These are phyloP conservation scores for Cheiracanthium punctorium DNA, from an alignment of 2,888 invertebrate genomes.

Conservation along the genomic window DNA sequence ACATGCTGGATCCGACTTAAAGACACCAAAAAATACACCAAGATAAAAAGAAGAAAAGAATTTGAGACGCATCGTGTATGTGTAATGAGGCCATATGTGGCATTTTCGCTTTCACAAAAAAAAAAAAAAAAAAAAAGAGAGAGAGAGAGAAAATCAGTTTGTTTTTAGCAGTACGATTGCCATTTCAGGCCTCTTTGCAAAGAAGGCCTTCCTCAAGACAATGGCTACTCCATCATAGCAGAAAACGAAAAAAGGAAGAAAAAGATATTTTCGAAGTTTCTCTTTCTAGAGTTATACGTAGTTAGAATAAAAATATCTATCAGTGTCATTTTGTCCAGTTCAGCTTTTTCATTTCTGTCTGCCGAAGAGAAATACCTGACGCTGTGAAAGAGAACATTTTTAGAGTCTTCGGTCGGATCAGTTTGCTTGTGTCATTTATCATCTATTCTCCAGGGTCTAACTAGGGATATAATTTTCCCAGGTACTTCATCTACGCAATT, in stretches of 20 bases:
- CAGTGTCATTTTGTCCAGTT: conserved; percentile 20
- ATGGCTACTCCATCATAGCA: conserved; percentile 42
- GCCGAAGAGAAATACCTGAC: neutral
- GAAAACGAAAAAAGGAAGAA: conserved; percentile 34
- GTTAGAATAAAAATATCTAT: conserved; percentile 52
- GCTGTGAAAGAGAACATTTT: neutral
- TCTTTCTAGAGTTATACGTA: conserved; percentile 2
- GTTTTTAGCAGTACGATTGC: conserved; percentile 19
- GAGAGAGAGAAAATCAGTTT: neutral
- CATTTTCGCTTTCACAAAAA: conserved; percentile 1
- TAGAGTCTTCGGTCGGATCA: neutral
- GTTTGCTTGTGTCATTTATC: conserved; percentile 25
- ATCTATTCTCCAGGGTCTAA: conserved; percentile 17
- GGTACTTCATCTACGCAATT: no score
- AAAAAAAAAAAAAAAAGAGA: conserved; percentile 4
- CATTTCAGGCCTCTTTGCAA: conserved; percentile 23
- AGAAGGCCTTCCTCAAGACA: conserved; percentile 27
- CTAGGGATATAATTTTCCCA: neutral
- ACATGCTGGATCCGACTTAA: neutral
- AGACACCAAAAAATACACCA: neutral
- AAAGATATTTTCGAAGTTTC: conserved; percentile 7
- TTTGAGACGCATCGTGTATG: neutral
- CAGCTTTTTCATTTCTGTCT: conserved; percentile 18
- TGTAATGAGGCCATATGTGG: neutral
- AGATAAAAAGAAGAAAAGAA: no score